These are phyloP conservation scores for Nipponacmea schrenckii DNA, from an alignment of 2,888 invertebrate genomes.

Conservation along the genomic window DNA sequence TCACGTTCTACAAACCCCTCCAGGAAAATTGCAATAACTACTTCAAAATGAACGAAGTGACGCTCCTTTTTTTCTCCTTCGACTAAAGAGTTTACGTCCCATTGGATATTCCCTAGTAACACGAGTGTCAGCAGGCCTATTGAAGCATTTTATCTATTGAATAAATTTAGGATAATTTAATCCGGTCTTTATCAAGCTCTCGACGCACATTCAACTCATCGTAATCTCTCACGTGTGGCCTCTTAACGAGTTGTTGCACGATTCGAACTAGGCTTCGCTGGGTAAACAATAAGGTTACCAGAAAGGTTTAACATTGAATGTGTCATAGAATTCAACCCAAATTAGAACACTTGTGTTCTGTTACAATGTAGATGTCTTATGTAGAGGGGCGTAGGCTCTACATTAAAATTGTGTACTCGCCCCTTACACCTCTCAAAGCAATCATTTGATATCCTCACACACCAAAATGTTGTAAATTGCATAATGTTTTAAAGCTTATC, in stretches of 20 bases:
- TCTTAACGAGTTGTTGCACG: conserved; percentile 2
- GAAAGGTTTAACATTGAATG: neutral
- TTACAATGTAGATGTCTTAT: too few species aligned
- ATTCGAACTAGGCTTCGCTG: neutral
- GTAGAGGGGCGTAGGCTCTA: too few species aligned
- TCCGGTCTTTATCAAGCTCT: neutral
- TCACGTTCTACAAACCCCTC: too few species aligned
- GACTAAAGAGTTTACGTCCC: neutral
- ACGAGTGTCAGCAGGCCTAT: neutral
- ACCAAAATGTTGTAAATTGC: too few species aligned
- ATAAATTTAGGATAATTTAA: conserved; percentile 4
- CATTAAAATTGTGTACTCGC: too few species aligned
- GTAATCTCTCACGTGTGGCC: conserved; percentile 8
- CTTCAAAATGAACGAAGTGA: neutral
- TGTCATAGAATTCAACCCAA: too few species aligned
- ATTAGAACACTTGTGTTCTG: too few species aligned
- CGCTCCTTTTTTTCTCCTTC: neutral
- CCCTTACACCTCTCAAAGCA: too few species aligned
- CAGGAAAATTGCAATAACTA: neutral
- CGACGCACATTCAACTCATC: neutral
- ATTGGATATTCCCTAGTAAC: neutral
- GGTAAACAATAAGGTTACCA: neutral
- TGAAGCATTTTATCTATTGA: neutral
- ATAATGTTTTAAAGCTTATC: too few species aligned
- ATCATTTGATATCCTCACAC: too few species aligned